phyloP scores from a whole-genome alignment of 2,797 vertebrate genomes.

The Phoxinus dragarum region DNA sequence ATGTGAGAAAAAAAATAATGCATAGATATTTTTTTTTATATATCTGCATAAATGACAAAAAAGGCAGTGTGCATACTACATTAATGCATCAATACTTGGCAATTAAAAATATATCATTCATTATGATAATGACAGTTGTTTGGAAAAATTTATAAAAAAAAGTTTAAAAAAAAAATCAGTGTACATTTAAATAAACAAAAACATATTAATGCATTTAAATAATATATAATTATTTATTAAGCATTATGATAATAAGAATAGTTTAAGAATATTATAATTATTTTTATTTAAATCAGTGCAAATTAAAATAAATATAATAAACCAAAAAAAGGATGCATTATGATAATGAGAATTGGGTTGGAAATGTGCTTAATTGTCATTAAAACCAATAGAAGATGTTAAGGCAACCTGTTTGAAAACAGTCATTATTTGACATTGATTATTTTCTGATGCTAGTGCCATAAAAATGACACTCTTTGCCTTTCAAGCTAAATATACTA shows the following conservation, averaged over 20 bases:
- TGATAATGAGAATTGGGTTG: neutral
- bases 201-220: neutral
- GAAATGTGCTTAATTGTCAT: neutral
- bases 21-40: neutral
- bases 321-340: neutral
- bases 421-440: neutral
- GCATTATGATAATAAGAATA: neutral
- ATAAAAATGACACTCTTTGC: neutral
- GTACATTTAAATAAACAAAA: neutral
- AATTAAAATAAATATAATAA: neutral
- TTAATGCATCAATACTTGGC: neutral
- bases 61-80: no score
- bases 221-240: neutral
- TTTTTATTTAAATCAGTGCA: neutral
- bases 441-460: neutral
- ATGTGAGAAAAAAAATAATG: accelerated
- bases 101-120: neutral
- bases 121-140: neutral
- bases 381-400: neutral
- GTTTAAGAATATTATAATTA: neutral
- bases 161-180: no score
- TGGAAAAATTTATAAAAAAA: neutral
- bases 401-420: neutral
- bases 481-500: neutral
- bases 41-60: neutral